phyloP scores from a whole-genome alignment of 2,888 invertebrate genomes.

The Melinaea menophilus region DNA sequence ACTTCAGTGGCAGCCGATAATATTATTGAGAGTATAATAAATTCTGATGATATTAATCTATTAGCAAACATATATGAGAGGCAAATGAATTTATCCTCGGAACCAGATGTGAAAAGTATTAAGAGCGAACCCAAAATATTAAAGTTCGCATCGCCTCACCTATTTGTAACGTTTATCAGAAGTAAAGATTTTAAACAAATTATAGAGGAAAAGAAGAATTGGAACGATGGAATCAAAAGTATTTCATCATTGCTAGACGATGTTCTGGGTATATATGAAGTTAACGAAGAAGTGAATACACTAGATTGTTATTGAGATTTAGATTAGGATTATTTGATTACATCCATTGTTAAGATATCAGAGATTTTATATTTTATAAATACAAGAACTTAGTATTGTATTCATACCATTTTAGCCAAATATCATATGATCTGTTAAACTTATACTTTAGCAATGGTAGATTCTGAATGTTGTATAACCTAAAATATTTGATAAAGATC shows the following conservation, averaged over 20 bases:
- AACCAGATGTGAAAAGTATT: conserved; percentile 36
- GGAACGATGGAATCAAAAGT: conserved; percentile 83
- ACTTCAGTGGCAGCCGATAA: conserved; percentile 54
- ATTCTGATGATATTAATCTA: conserved; percentile 79
- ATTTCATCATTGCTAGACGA: conserved; percentile 86
- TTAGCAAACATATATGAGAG: conserved; percentile 79
- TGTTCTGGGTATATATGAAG: conserved; percentile 80
- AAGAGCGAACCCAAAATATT: conserved; percentile 43
- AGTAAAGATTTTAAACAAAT: conserved; percentile 79
- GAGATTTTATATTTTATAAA: too few species aligned
- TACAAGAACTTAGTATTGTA: too few species aligned
- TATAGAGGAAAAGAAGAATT: conserved; percentile 79
- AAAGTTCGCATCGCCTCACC: conserved; percentile 67
- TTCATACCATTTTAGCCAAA: too few species aligned
- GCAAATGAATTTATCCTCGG: conserved; percentile 58
- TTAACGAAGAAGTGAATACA: conserved; percentile 73
- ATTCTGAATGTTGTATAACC: too few species aligned
- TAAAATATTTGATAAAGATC: neutral
- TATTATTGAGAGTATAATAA: conserved; percentile 82
- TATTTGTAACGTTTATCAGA: conserved; percentile 79
- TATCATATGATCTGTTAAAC: too few species aligned
- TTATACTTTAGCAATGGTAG: too few species aligned
- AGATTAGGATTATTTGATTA: conserved; percentile 2
- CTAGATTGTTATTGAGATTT: conserved; percentile 83
- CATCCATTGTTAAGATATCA: conserved; percentile 5